phyloP scores from a whole-genome alignment of 2,888 invertebrate species.

The Conomelus anceps region DNA sequence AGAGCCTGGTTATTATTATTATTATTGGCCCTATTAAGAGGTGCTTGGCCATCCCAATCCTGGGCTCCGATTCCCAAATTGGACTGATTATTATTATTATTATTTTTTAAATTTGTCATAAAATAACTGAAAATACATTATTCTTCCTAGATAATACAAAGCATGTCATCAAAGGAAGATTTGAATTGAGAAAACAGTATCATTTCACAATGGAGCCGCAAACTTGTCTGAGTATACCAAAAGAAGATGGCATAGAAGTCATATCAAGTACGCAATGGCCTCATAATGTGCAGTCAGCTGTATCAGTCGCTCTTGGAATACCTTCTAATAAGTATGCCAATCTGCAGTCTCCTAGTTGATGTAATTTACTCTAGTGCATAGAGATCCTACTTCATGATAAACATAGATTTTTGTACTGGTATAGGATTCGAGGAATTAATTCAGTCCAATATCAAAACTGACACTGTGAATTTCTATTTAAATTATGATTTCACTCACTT shows the following conservation, averaged over 20 bases:
- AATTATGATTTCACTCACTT: no score
- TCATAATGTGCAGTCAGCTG: slow-evolving; percentile 51
- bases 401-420: no score
- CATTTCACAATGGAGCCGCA: slow-evolving; percentile 73
- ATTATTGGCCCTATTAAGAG: no score
- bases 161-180: slow-evolving; percentile 44
- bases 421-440: no score
- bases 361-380: not conserved
- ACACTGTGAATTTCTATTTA: no score
- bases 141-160: slow-evolving; percentile 16
- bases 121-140: not conserved
- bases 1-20: no score
- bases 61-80: no score
- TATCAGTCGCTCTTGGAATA: slow-evolving; percentile 51
- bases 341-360: not conserved
- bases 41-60: no score
- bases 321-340: slow-evolving; percentile 51
- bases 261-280: slow-evolving; percentile 59
- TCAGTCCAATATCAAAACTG: no score
- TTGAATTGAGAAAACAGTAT: slow-evolving; percentile 57
- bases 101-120: not conserved
- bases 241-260: slow-evolving; percentile 65
- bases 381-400: no score
- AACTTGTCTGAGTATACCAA: slow-evolving; percentile 56
- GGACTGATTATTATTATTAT: no score